Conservation (phyloP, 1,140 invertebrate species). For the Leptinotarsa lineolata region DNA sequence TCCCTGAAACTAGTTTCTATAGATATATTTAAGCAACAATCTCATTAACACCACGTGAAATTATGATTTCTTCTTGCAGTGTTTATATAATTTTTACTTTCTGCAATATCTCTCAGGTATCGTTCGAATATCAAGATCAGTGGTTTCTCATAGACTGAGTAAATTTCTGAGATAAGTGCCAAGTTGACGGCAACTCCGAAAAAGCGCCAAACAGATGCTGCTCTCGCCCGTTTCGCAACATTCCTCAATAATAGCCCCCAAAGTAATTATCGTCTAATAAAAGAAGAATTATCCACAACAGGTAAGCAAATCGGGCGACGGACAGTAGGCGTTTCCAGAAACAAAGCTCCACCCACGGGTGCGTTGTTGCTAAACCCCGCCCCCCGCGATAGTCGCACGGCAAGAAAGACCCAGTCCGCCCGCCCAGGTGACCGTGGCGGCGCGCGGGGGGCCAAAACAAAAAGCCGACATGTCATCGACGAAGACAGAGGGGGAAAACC, state of each 20-base stretch:
- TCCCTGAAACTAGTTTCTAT: too few relatives aligned
- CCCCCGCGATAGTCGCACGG: constrained; percentile 25
- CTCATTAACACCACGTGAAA: too few relatives aligned
- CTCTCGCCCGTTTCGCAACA: constrained; percentile 4
- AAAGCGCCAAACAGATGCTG: constrained; percentile 20
- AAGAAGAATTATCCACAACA: constrained; percentile 42
- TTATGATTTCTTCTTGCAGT: too few relatives aligned
- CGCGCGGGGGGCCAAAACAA: constrained; percentile 43
- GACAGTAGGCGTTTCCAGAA: constrained; percentile 16
- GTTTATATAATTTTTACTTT: too few relatives aligned
- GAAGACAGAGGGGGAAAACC: constrained; percentile 35
- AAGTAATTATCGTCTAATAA: constrained; percentile 38
- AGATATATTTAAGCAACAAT: too few relatives aligned
- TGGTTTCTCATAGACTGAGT: too few relatives aligned
- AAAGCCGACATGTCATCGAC: constrained; percentile 49
- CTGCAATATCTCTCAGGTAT: too few relatives aligned
- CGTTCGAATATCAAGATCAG: too few relatives aligned
- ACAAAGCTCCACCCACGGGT: constrained; percentile 26
- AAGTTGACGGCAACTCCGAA: background rate
- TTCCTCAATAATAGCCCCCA: constrained; percentile 4
- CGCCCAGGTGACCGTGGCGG: constrained; percentile 47
- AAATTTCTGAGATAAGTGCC: too few relatives aligned
- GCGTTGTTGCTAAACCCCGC: constrained; percentile 14
- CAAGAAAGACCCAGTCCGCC: constrained; percentile 30
- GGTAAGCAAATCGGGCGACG: constrained; percentile 37